phyloP scores from a whole-genome alignment of 64 coral and sea anemone species.

The Porites lutea region DNA sequence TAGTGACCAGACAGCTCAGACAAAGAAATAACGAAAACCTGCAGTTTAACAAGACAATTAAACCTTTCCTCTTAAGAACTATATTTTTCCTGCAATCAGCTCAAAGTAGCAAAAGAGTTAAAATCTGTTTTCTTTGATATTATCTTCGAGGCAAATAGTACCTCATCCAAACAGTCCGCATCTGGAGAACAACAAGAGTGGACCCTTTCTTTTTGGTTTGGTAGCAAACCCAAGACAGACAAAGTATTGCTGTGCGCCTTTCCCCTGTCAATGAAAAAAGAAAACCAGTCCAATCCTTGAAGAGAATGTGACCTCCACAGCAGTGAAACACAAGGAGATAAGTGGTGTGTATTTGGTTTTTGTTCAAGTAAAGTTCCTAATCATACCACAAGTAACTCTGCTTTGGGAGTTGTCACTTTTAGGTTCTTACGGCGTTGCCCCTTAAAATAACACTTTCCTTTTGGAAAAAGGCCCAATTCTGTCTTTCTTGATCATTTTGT shows the following conservation, averaged over 20 bases:
- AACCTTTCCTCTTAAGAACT: no score
- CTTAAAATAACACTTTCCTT: no score
- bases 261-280: not conserved
- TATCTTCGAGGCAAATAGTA: not conserved
- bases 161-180: not conserved
- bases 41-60: not conserved
- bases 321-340: not conserved
- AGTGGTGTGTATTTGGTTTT: not conserved
- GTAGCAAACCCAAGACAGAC: not conserved
- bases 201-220: not conserved
- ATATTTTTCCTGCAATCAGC: not conserved
- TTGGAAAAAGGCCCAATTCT: no score
- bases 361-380: no score
- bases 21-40: not conserved
- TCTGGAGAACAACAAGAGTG: not conserved
- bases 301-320: not conserved
- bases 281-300: not conserved
- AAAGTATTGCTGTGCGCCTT: not conserved
- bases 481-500: no score
- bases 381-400: no score
- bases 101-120: conserved; percentile 15
- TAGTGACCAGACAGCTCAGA: not conserved
- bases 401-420: no score
- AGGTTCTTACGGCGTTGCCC: no score
- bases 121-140: not conserved